Evolutionary conservation across 2,797 vertebrate species (phyloP), one percentile per base, ranked within the genome.

Genomic region (Clarias fuscus): DNA sequence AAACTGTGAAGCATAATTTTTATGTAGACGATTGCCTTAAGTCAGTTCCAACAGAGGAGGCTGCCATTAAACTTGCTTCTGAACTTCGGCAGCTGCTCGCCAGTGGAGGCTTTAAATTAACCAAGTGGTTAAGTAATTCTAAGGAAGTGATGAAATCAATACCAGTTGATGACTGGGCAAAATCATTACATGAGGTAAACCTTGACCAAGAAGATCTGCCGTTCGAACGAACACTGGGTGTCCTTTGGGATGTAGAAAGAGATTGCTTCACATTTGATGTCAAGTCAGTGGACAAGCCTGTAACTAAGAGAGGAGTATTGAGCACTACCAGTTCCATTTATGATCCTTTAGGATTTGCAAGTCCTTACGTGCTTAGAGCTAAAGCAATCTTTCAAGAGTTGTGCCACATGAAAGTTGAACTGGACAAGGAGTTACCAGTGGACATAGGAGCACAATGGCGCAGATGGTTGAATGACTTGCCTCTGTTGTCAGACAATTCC

Each of bases 51-150:
- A 77, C 24, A 27, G 7, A 72, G 70, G 10, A 43, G 7, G 37
- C 13, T 24, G 73, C 48, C 22, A 77, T 58, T 8, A 5, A 77
- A n/a, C 48, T 56, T 27, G 73, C 43, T 53, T 53, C 73, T 7
- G 13, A 77, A 14, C 48, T 77, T 7, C 5, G 5, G 3, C 48
- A 77, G 5, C 73, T 58, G 24, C 73, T 77, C 6, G 18, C 0
- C 13, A 7, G n/a, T 13, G 48, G 73, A 77, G 73, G 14, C 2
- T 58, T 77, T 77, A 27, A 17, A 53, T 30, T 77, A 58, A 77
- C 73, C 73, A 76, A 76, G 15, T 56, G 73, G 24, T 53, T 76
- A 22, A 56, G 73, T 48, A 77, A 10, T 30, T 77, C 73, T 11
- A 30, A 40, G 6, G 73, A 77, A 30, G 48, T 56, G 22, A 48